Percentiles rank a stretch among this genome's conserved stretches.
Conservation (phyloP, 2,888 invertebrate species). For the Liopterus haemorrhoidalis region DNA sequence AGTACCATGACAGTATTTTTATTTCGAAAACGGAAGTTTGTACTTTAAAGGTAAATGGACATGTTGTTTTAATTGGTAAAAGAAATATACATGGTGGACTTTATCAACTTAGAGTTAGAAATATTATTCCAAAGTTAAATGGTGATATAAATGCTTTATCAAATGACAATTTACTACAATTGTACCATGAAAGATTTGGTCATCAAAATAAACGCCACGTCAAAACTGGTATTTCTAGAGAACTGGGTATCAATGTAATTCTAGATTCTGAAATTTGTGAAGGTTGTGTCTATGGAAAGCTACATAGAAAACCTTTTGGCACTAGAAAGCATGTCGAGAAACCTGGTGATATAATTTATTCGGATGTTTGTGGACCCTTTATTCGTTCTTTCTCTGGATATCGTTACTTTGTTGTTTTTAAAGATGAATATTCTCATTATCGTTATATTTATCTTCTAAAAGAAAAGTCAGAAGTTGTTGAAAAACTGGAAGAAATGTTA, state of each 20-base stretch:
- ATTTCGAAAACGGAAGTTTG: too few species aligned
- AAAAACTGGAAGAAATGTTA: slow-evolving; percentile 29
- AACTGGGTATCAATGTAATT: slow-evolving; percentile 1
- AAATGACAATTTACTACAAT: slow-evolving; percentile 6
- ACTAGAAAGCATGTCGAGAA: not conserved
- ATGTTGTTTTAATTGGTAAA: too few species aligned
- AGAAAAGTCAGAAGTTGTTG: slow-evolving; percentile 33
- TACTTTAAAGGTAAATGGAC: too few species aligned
- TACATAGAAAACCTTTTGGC: not conserved
- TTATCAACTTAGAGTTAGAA: slow-evolving; percentile 11
- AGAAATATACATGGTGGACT: slow-evolving; percentile 12
- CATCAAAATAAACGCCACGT: slow-evolving; percentile 12
- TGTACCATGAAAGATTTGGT: slow-evolving; percentile 10
- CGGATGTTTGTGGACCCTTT: slow-evolving; percentile 21
- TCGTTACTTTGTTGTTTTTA: slow-evolving; percentile 25
- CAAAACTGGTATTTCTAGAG: not conserved
- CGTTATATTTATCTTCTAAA: slow-evolving; percentile 30
- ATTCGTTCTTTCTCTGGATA: slow-evolving; percentile 26
- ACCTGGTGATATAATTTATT: not conserved
- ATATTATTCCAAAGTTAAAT: too few species aligned
- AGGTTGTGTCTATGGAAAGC: not conserved
- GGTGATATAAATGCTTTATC: too few species aligned
- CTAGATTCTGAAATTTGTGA: not conserved
- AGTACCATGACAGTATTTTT: not conserved
- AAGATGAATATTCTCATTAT: slow-evolving; percentile 31